Base-by-base conservation (phyloP, 2,797 vertebrate genomes). In the Lemur catta region DNA sequence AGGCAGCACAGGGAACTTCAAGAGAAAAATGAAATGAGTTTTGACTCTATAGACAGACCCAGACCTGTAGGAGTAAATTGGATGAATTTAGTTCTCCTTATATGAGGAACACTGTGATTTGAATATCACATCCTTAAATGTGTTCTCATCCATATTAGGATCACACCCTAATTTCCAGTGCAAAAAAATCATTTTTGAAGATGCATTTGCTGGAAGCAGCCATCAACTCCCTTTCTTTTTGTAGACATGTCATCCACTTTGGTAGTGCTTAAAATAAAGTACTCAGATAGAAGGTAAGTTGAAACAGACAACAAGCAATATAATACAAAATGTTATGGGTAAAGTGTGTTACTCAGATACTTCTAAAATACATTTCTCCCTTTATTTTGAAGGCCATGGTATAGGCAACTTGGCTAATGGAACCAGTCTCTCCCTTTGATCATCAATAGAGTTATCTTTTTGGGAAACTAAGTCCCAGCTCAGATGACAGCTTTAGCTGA, bases 381-480 rank as follows among this genome's bases (percentile, higher is more conserved):
- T 99, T 99, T 99, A 99, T 99, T 99, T 99, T 98, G 99, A 99
- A 99, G 99, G 99, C 99, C 99, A 98, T 98, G 98, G 98, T 98
- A 98, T 98, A 98, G 99, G 98, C 99, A 99, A 98, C 99, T 99
- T 99, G 98, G 98, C 98, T 99, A 99, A 99, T 99, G 99, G 99
- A 99, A 98, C 99, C 99, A 98, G 99, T 99, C 98, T 99, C 98
- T 98, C 98, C 98, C 99, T 99, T 99, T 99, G 99, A 99, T 99
- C 99, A 99, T 99, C 98, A 93, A 96, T 98, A 98, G 98, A 98
- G 98, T 98, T 97, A 98, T 98, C 96, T 98, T 97, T 98, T 98
- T 84, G 94, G 97, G 98, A 98, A 98, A 98, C 98, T 96, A 97
- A 98, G 98, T 98, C 97, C 97, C 89, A 96, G 98, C 98, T 96